phyloP scores from a whole-genome alignment of 2,888 invertebrate species.

The Spilosoma lubricipeda region DNA sequence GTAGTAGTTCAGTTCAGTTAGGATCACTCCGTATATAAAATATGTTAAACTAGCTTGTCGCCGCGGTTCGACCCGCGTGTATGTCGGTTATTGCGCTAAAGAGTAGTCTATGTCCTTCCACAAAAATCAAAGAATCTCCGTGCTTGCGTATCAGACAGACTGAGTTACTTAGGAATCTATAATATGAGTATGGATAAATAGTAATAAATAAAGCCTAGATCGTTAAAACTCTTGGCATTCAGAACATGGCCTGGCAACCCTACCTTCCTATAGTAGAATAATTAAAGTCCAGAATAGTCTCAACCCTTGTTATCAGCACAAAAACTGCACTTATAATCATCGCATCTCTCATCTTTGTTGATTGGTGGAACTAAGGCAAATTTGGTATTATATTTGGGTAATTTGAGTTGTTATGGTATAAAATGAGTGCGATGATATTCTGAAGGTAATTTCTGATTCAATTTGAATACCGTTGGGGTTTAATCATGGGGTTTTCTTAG shows the following conservation, averaged over 20 bases:
- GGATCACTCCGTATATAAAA: too few relatives aligned
- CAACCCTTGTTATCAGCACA: not conserved
- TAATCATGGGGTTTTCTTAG: not conserved
- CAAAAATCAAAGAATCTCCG: too few relatives aligned
- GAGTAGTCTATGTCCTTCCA: too few relatives aligned
- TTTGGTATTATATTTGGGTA: slow-evolving; percentile 16
- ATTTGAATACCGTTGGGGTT: not conserved
- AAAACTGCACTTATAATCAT: not conserved
- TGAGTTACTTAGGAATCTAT: too few relatives aligned
- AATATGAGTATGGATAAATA: too few relatives aligned
- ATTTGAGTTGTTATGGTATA: slow-evolving; percentile 3
- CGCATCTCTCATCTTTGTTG: slow-evolving; percentile 32
- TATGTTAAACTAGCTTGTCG: too few relatives aligned
- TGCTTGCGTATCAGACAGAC: too few relatives aligned
- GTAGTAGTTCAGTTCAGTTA: too few relatives aligned
- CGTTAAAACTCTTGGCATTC: too few relatives aligned
- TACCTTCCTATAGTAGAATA: not conserved
- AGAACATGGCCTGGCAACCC: not conserved
- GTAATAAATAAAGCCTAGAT: too few relatives aligned
- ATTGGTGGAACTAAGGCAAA: slow-evolving; percentile 37
- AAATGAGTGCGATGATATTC: not conserved
- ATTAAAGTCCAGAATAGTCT: not conserved
- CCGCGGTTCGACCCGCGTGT: too few relatives aligned
- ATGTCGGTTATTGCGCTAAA: too few relatives aligned
- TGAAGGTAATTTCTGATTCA: not conserved